A percentile compares a stretch with the other conserved stretches of the same genome.
phyloP scores from a whole-genome alignment of 2,888 invertebrate genomes.

The Vesta saturnalis region DNA sequence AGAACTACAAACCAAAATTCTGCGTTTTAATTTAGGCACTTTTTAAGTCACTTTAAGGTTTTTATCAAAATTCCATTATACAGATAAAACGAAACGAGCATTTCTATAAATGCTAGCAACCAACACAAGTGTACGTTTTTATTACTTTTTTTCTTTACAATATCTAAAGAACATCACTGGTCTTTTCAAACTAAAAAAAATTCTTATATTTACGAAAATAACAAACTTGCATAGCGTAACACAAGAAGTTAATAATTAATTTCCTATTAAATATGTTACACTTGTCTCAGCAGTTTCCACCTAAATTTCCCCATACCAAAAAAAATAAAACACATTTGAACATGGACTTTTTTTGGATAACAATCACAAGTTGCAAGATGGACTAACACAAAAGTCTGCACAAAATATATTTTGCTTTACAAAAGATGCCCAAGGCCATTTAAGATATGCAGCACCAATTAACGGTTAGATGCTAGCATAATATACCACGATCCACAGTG shows the following conservation, averaged over 20 bases:
- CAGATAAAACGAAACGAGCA: background rate
- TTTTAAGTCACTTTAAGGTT: constrained; percentile 15
- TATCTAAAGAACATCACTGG: constrained; percentile 1
- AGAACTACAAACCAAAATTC: background rate
- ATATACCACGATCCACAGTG: constrained; percentile 62
- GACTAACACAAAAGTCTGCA: constrained; percentile 15
- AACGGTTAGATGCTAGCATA: constrained; percentile 58
- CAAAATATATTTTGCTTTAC: constrained; percentile 27
- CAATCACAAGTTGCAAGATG: constrained; percentile 9
- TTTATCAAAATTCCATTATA: background rate
- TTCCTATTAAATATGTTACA: constrained; percentile 4
- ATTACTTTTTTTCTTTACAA: background rate
- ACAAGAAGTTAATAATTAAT: background rate
- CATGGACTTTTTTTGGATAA: constrained; percentile 8
- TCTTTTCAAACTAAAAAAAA: background rate
- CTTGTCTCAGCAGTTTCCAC: constrained; percentile 9
- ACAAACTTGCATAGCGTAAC: background rate
- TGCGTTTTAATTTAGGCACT: constrained; percentile 11
- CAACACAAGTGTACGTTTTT: constrained; percentile 5
- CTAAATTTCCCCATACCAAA: constrained; percentile 11
- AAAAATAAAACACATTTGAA: constrained; percentile 11
- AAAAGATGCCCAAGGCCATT: constrained; percentile 21
- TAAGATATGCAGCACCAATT: constrained; percentile 29
- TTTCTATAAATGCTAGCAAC: background rate
- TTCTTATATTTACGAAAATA: background rate